Conservation (phyloP, 2,888 invertebrate species). For the Anodontia alba region DNA sequence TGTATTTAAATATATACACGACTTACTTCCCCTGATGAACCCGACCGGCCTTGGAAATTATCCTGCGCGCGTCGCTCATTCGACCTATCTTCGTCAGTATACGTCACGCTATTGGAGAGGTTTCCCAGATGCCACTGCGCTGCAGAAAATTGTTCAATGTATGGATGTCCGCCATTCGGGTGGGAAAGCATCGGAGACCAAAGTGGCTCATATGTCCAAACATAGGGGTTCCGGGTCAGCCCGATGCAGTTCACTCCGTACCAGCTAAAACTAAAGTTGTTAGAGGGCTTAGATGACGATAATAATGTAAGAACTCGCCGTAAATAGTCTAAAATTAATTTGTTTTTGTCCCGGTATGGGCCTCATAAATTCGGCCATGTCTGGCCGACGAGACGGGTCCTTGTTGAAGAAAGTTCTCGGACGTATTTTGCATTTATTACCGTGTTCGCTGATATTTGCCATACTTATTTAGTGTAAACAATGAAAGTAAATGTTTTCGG, state of each 20-base stretch:
- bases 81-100: constrained; percentile 75
- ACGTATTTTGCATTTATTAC: not conserved
- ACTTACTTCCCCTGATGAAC: constrained; percentile 49
- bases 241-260: constrained; percentile 87
- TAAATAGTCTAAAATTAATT: constrained; percentile 17
- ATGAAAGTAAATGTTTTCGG: no score
- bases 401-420: constrained; percentile 21
- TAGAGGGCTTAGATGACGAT: constrained; percentile 97
- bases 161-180: constrained; percentile 87
- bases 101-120: constrained; percentile 82
- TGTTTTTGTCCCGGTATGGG: constrained; percentile 29
- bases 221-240: constrained; percentile 85
- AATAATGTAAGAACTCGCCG: constrained; percentile 94
- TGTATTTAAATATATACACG: constrained; percentile 19
- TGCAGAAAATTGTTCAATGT: constrained; percentile 80
- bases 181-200: constrained; percentile 85
- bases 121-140: constrained; percentile 83
- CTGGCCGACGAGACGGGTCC: constrained; percentile 58
- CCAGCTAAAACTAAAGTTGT: constrained; percentile 97
- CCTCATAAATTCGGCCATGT: constrained; percentile 32
- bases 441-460: no score
- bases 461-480: no score
- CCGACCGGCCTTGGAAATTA: constrained; percentile 25
- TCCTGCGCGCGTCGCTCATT: constrained; percentile 59
- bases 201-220: constrained; percentile 85